Conservation (phyloP, 2,888 invertebrate species). For the Camponotus fellah region DNA sequence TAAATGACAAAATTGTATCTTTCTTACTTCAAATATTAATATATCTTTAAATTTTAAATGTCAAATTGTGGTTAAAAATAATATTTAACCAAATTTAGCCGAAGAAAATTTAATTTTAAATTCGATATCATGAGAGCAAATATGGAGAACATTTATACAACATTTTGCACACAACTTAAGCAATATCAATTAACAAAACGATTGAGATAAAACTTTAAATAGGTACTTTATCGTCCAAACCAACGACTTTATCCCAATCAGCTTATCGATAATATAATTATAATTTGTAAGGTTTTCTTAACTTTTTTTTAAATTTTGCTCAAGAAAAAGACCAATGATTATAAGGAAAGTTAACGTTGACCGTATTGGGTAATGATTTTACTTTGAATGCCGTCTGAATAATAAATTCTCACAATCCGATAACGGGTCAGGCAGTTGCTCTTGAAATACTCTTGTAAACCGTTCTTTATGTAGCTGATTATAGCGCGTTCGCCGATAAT, state of each 20-base stretch:
- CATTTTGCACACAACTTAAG: background rate
- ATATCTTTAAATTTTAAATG: background rate
- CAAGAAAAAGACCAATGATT: background rate
- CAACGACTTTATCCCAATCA: background rate
- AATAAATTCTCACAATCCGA: slow-evolving; percentile 38
- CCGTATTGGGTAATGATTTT: slow-evolving; percentile 34
- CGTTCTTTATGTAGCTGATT: slow-evolving; percentile 12
- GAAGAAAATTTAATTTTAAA: background rate
- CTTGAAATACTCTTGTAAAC: slow-evolving; percentile 12
- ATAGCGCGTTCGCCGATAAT: slow-evolving; percentile 27
- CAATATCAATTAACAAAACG: background rate
- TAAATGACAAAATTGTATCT: background rate
- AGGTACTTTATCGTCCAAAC: background rate
- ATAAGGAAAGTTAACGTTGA: background rate
- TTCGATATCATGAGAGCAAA: background rate
- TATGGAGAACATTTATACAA: background rate
- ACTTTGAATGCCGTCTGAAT: slow-evolving; percentile 7
- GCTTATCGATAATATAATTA: background rate
- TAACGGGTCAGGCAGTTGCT: slow-evolving; percentile 16
- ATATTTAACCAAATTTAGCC: background rate
- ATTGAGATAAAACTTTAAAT: slow-evolving; percentile 6
- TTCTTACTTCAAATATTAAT: background rate
- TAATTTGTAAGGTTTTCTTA: background rate
- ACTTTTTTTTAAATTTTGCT: background rate
- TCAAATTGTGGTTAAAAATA: background rate